These are phyloP conservation scores for Onychostruthus taczanowskii DNA, from an alignment of 2,113 vertebrate species.

Conservation along the genomic window DNA sequence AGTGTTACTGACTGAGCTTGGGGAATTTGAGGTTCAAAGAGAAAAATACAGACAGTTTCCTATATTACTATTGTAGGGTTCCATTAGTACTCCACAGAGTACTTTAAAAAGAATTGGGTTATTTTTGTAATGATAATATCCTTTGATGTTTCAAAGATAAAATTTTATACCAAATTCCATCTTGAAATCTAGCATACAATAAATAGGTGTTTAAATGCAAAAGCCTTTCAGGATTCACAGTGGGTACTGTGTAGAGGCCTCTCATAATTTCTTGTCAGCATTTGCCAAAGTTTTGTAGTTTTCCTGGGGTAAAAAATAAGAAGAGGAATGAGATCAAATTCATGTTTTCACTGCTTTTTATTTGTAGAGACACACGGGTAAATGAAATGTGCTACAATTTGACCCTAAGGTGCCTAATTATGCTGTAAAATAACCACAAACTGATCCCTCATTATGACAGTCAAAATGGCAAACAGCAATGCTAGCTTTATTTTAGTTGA, in stretches of 20 bases:
- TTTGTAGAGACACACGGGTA: neutral
- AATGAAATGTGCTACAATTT: neutral
- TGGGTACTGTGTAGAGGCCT: neutral
- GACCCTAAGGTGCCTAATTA: neutral
- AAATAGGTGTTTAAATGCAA: neutral
- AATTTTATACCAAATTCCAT: neutral
- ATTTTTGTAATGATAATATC: neutral
- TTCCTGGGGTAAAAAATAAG: neutral
- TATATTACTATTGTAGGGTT: neutral
- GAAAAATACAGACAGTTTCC: neutral
- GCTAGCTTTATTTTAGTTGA: slow-evolving; percentile 9
- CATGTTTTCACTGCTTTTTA: neutral
- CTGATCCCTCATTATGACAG: neutral
- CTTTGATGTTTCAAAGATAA: neutral
- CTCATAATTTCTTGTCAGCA: neutral
- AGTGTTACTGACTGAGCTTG: neutral
- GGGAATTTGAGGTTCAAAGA: neutral
- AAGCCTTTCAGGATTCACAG: neutral
- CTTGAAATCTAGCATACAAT: neutral
- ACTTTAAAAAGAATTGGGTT: neutral
- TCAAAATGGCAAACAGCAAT: neutral
- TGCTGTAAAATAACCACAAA: neutral
- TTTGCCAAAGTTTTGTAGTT: neutral
- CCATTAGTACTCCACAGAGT: neutral
- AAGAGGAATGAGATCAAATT: neutral